Evolutionary conservation across 2,113 vertebrate species (phyloP).

Genomic region (Cromileptes altivelis): DNA sequence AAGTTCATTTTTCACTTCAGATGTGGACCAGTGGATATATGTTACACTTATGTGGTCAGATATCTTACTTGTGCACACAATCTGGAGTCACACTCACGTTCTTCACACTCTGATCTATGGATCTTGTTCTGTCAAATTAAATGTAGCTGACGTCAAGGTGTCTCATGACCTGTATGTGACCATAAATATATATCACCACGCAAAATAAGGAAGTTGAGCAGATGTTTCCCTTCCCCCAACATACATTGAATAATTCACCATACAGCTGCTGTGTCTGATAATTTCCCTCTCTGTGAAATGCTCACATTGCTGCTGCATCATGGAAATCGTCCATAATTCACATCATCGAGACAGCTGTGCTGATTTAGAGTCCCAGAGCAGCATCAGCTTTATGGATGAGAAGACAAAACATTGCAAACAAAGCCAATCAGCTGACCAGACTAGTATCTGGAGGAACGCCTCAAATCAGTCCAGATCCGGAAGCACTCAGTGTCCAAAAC

Average conservation of each 20-base stretch:
- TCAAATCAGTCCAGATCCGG: not conserved
- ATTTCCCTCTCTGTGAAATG: not conserved
- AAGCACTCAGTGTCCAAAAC: slow-evolving; percentile 7
- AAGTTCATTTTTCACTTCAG: not conserved
- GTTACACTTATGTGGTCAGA: not conserved
- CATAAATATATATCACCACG: not conserved
- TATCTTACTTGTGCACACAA: not conserved
- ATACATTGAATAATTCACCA: not conserved
- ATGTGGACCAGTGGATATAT: not conserved
- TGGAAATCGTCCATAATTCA: not conserved
- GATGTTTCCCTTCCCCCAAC: not conserved
- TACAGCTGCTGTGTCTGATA: slow-evolving; percentile 18
- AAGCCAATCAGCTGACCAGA: slow-evolving; percentile 1
- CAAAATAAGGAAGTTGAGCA: not conserved
- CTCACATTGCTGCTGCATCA: not conserved
- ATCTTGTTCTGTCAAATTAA: not conserved
- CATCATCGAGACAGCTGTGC: not conserved
- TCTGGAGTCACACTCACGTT: not conserved
- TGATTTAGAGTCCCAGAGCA: not conserved
- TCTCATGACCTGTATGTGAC: not conserved
- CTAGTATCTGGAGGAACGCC: slow-evolving; percentile 23
- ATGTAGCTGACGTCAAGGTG: not conserved
- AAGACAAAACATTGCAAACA: not conserved
- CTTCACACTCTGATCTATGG: not conserved
- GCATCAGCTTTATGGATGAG: not conserved